A percentile compares a stretch with the other conserved stretches of the same genome.
These are phyloP conservation scores for Pteromalus puparum DNA, from an alignment of 1,140 invertebrate genomes.

Conservation along the genomic window DNA sequence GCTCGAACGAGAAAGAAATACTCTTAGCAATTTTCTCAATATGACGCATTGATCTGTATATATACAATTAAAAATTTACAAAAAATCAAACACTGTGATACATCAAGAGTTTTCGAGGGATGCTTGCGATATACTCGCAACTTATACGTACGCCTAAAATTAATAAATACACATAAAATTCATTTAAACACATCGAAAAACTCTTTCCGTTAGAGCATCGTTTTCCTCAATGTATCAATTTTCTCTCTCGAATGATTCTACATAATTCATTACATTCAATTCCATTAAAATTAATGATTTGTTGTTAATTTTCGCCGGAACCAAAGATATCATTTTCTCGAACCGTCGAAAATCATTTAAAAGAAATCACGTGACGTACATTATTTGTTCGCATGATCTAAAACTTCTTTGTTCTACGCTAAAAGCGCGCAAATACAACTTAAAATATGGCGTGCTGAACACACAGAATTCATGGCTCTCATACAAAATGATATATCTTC, in stretches of 20 bases:
- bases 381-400: background rate
- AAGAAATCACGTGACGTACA: background rate
- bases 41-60: constrained; percentile 6
- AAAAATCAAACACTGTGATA: background rate
- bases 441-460: background rate
- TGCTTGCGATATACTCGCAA: background rate
- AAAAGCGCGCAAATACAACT: background rate
- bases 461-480: background rate
- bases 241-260: background rate
- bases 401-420: background rate
- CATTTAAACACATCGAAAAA: too few species aligned
- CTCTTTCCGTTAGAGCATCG: too few species aligned
- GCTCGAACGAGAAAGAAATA: constrained; percentile 2
- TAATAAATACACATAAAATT: background rate
- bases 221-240: background rate
- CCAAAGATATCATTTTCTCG: too few species aligned
- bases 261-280: background rate
- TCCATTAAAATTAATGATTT: background rate
- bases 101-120: background rate
- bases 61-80: constrained; percentile 29
- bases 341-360: too few species aligned
- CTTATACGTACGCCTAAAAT: background rate
- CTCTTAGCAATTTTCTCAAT: constrained; percentile 11
- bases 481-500: background rate
- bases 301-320: background rate